A percentile compares a stretch with the other conserved stretches of the same genome.
These are phyloP conservation scores for Acrossocheilus fasciatus DNA, from an alignment of 2,797 vertebrate genomes.

Conservation along the genomic window DNA sequence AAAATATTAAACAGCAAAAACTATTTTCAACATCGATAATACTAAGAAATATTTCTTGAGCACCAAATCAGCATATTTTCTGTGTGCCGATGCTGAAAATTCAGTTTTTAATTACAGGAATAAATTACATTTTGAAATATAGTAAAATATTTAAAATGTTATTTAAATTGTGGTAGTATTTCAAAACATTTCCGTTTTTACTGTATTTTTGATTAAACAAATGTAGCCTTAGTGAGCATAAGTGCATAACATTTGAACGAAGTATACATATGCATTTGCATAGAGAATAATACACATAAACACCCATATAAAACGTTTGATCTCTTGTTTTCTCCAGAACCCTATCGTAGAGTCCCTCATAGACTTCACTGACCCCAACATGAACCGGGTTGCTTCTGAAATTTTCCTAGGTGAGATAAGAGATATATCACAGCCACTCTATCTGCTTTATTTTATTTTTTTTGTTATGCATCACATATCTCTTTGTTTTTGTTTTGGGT, in stretches of 20 bases:
- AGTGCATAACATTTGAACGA: not conserved
- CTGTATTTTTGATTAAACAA: not conserved
- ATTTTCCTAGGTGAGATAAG: constrained; percentile 87
- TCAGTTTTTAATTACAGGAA: not conserved
- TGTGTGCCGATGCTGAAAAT: not conserved
- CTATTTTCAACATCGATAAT: not conserved
- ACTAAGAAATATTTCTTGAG: not conserved
- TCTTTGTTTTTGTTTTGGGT: constrained; percentile 37
- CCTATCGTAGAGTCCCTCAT: constrained; percentile 93
- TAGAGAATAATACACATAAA: not conserved
- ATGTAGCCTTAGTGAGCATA: not conserved
- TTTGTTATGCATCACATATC: constrained; percentile 37
- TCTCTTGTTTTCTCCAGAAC: constrained; percentile 71
- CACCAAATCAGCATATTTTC: not conserved
- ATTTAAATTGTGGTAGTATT: not conserved
- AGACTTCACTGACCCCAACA: constrained; percentile 85
- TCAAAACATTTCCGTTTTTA: not conserved
- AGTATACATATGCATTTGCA: not conserved
- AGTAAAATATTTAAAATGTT: too few species aligned
- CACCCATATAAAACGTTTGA: not conserved
- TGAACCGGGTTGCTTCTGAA: constrained; percentile 89
- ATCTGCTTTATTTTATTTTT: not conserved
- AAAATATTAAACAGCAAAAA: not conserved
- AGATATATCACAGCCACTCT: not conserved
- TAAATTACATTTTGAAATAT: not conserved